Base-by-base conservation (phyloP, 2,113 vertebrate genomes). In the Dasypus novemcinctus region DNA sequence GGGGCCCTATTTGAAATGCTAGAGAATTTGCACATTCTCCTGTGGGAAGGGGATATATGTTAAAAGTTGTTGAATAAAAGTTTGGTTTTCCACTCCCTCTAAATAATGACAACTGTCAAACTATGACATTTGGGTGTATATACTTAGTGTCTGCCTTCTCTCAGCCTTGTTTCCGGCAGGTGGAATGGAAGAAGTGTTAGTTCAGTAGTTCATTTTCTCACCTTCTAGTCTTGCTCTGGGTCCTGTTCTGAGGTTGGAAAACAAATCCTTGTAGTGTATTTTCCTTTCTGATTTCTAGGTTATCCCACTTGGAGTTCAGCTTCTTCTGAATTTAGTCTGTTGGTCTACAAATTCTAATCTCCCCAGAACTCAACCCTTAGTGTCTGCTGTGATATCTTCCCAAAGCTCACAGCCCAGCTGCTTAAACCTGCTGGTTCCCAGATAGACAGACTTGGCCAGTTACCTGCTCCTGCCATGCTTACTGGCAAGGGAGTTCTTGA, bases 401-500 rank as follows among this genome's bases (percentile, higher is more conserved):
- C 46, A 64, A 41, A 71, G 69, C 61, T 76, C 4, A 14, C 21
- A n/a, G 82, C 46, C 33, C 82, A 63, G 31, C 68, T 76, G n/a
- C 14, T 29, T 4, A 18, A 69, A 72, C 78, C 75, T 27, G 8
- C 61, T 27, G 33, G 68, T 81, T 92, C 81, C 82, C 76, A 87
- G 27, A 15, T n/a, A 41, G 18, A 41, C 38, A 41, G 59, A 59
- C 41, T 5, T 38, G 3, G 14, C 1, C 38, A 6, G 7, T 18
- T 36, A 38, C 15, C 49, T n/a, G 61, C 17, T 75, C 18, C 57
- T 23, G 29, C 83, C 21, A 38, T 36, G 33, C 68, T 81, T 27
- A 36, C 29, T 9, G 1, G 38, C 0, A 0, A 7, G 52, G 21
- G 25, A 36, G n/a, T 7, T 27, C 33, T 7, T 0, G 25, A 36